Base-by-base conservation (phyloP, 2,113 vertebrate species). In the Tragelaphus scriptus region DNA sequence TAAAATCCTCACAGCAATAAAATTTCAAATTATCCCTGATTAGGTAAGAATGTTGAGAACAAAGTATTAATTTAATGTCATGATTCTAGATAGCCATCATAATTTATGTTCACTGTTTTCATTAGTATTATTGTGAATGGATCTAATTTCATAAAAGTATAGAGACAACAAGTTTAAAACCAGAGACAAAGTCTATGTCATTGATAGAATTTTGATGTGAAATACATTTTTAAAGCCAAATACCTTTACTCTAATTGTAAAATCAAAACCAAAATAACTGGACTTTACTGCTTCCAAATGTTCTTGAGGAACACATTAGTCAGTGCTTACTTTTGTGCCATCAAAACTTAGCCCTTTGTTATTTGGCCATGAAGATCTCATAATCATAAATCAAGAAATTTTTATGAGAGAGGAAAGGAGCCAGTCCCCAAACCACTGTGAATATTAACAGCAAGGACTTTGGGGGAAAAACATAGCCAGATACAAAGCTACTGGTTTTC, bases 401-500 rank as follows among this genome's bases (percentile, higher is more conserved):
- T 85, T 94, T 3, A 55, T 87, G 95, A 87, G 59, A 85, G 1
- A 85, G 92, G 97, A 98, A 92, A 82, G 94, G 88, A 97, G 96
- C 85, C 96, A 95, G 86, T 97, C 75, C 95, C 96, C 55, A 82
- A 86, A 91, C 59, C 75, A 19, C 77, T 85, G 68, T 96, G 86
- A 97, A 96, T 94, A 95, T 85, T 91, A 79, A 85, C 82, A 90
- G 13, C 88, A 82, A 98, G 32, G 80, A 95, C 36, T 49, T 96
- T 63, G 7, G 75, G 26, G 17, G 23, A 30, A 36, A 91, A 97
- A 68, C 0, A 96, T 97, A 97, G 68, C 23, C 90, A 92, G n/a
- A 85, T 15, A 51, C 95, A 93, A 95, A 88, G 23, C 89, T 97
- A 97, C 97, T 98, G 95, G 47, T 81, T 98, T 98, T 98, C 92